Base-by-base conservation (phyloP, 2,113 vertebrate species). In the Pseudopodoces humilis region DNA sequence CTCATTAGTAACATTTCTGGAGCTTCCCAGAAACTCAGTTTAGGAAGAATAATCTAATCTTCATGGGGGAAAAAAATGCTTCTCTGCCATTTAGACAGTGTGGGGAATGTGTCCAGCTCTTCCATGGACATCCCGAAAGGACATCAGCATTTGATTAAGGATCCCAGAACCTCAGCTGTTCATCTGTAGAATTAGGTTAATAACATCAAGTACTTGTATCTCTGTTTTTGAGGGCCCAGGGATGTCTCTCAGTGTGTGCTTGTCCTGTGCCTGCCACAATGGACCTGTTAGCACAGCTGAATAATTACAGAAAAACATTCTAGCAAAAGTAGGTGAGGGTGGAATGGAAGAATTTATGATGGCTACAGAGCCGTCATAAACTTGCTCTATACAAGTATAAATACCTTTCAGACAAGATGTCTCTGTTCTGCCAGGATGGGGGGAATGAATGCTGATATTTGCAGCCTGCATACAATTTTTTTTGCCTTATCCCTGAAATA, bases 341-440 rank as follows among this genome's bases (percentile, higher is more conserved):
- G 43, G 27, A 69, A 50, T 80, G 79, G 59, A 86, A 83, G 71
- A 80, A 90, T 93, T 92, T 93, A 55, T 74, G 68, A 53, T 31
- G 33, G 50, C 75, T 92, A 80, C 43, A 80, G n/a, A 88, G 50
- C 43, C 15, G 15, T 43, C 43, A 43, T 70, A 88, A 88, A 69
- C 55, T 53, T 91, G 82, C 69, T 86, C 68, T 81, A 74, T 88
- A 56, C 50, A 90, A 88, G 74, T 86, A 93, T 63, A 96, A 93
- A 83, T 90, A 83, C 28, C 25, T 93, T 90, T 93, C 67, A 80
- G 71, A 83, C 13, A 77, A 88, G 83, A 50, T 24, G 72, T 64
- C 47, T 94, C 43, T 46, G 50, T 58, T 80, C 71, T 88, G 71
- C 13, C 43, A 80, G 46, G 33, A 39, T 64, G 50, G 49, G 83